Conservation (phyloP, 2,888 invertebrate genomes). For the Cosmopolites sordidus region DNA sequence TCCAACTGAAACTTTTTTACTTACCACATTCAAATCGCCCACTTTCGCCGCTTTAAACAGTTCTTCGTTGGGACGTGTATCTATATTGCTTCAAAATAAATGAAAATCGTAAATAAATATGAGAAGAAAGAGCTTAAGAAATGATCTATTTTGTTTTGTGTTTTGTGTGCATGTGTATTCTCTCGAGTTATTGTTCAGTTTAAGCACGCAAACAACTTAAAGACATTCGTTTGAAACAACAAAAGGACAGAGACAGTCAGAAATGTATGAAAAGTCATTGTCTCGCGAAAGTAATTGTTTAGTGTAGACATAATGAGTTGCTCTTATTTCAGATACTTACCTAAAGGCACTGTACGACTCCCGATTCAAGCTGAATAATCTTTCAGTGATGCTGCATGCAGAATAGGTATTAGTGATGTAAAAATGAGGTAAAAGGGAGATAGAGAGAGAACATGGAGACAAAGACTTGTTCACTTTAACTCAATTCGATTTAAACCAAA, state of each 20-base stretch:
- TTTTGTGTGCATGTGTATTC: not conserved
- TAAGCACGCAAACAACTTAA: not conserved
- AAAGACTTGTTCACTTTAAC: not conserved
- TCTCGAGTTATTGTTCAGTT: not conserved
- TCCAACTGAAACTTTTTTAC: too few relatives aligned
- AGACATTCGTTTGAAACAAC: too few relatives aligned
- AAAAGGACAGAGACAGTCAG: too few relatives aligned
- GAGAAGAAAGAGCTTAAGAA: not conserved
- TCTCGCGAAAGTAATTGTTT: too few relatives aligned
- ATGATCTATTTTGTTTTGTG: not conserved
- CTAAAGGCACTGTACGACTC: conserved; percentile 68
- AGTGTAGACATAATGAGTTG: too few relatives aligned
- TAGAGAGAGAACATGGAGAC: too few relatives aligned
- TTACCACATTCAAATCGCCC: conserved; percentile 75
- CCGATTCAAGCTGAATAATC: conserved; percentile 75
- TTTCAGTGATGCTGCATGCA: conserved; percentile 79
- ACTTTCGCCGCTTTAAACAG: conserved; percentile 79
- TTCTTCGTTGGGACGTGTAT: conserved; percentile 78
- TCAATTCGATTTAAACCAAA: too few relatives aligned
- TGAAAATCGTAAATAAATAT: conserved; percentile 11
- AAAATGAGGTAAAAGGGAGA: conserved; percentile 29
- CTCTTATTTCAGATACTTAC: conserved; percentile 44
- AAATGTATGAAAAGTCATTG: too few relatives aligned
- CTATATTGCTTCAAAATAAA: conserved; percentile 61
- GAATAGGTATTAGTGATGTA: conserved; percentile 36